A percentile compares a stretch with the other conserved stretches of the same genome.
Conservation (phyloP, 2,113 vertebrate species). For the Lepus timidus region DNA sequence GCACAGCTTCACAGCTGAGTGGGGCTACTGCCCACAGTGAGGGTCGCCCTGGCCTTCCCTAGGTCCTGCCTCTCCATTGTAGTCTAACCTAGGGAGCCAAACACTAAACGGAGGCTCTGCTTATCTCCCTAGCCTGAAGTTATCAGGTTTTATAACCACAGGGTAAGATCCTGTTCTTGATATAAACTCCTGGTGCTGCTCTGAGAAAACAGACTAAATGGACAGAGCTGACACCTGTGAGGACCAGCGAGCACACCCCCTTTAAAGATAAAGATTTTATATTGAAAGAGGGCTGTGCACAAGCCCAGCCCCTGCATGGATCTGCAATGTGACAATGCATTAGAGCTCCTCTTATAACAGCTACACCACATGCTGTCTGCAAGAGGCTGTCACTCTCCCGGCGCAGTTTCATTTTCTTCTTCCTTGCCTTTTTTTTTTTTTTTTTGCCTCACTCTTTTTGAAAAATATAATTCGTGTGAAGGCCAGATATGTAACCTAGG, state of each 20-base stretch:
- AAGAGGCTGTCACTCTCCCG: background rate
- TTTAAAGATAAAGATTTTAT: background rate
- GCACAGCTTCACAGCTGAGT: background rate
- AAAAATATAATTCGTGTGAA: conserved; percentile 2
- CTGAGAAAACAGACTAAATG: background rate
- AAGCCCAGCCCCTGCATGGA: background rate
- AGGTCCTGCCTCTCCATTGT: background rate
- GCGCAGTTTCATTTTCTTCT: background rate
- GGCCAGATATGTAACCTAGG: background rate
- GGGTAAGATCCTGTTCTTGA: background rate
- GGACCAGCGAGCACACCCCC: background rate
- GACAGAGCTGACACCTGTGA: background rate
- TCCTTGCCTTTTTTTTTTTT: background rate
- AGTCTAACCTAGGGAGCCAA: background rate
- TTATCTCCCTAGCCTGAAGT: background rate
- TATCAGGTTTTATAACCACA: background rate
- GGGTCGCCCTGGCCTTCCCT: background rate
- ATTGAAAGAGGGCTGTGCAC: conserved; percentile 24
- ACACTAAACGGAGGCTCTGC: background rate
- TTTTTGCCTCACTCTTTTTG: background rate
- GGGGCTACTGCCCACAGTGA: background rate
- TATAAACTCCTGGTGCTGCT: background rate
- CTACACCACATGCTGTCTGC: background rate
- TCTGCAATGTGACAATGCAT: background rate
- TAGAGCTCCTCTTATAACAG: background rate